Base-by-base conservation (phyloP, 2,797 vertebrate species). In the Crocidura indochinensis region DNA sequence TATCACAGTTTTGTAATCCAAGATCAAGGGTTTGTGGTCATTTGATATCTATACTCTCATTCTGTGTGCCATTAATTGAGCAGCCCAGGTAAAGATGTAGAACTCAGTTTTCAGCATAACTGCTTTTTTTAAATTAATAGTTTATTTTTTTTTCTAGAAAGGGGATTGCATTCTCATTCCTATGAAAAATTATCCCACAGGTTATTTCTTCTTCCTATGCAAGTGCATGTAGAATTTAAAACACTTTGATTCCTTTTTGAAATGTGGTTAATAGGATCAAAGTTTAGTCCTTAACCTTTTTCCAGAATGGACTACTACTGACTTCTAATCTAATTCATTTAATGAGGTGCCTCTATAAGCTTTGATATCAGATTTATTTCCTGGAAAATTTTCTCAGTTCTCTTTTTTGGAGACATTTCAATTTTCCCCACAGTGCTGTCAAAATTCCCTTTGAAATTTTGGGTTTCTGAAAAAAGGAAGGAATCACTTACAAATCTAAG, bases 381-480 rank as follows among this genome's bases (percentile, higher is more conserved):
- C 62, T 22, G 73, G 24, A 87, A 87, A 75, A 38, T 31, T 5
- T 60, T 81, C 12, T 29, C 69, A 56, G 4, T 67, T 88, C 78
- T 53, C 10, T 71, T 24, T 69, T 93, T 87, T 46, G 6, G 46
- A 77, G 22, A 2, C 17, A 2, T 14, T 77, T 88, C 4, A 67
- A 6, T 73, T 1, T 1, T 24, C 17, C 80, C 6, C 11, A 62
- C 8, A 47, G 8, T 78, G 4, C 19, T 29, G 15, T 31, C 74
- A 27, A 65, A 51, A 87, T 83, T 95, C 77, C 56, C 62, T 91
- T 31, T 73, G 44, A 44, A 80, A 85, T 31, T 84, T 38, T 73
- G 26, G 5, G 53, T 72, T 82, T 72, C 11, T 51, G 26, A 47
- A 19, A 87, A 12, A 11, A 83, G 0, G 1, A 2, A 81, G 6